phyloP scores from a whole-genome alignment of 2,888 invertebrate genomes.

The Epirrita christyi region DNA sequence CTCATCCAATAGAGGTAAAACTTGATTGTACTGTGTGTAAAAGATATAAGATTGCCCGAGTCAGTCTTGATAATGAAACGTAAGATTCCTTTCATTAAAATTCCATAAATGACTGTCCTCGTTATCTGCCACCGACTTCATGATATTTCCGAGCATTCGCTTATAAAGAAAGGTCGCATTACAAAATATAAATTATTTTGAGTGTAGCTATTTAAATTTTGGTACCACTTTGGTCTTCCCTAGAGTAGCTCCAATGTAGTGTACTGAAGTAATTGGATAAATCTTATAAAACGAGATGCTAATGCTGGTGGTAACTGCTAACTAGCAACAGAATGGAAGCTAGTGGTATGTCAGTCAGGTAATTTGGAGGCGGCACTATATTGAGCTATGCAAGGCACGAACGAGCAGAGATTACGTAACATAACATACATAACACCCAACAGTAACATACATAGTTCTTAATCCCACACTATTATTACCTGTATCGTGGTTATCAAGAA shows the following conservation, averaged over 20 bases:
- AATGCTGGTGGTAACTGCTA: slow-evolving; percentile 57
- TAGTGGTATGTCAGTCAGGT: slow-evolving; percentile 67
- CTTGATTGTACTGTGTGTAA: too few species aligned
- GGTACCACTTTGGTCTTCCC: slow-evolving; percentile 12
- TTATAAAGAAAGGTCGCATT: not conserved
- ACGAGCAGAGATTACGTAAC: slow-evolving; percentile 21
- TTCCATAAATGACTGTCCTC: not conserved
- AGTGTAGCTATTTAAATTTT: slow-evolving; percentile 15
- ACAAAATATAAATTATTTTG: slow-evolving; percentile 5
- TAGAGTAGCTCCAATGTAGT: slow-evolving; percentile 12
- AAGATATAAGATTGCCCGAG: too few species aligned
- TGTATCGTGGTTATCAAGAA: too few species aligned
- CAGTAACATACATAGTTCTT: too few species aligned
- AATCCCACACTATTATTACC: too few species aligned
- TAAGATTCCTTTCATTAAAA: not conserved
- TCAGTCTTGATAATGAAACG: not conserved
- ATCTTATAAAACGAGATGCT: slow-evolving; percentile 53
- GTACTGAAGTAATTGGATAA: slow-evolving; percentile 28
- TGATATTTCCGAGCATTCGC: not conserved
- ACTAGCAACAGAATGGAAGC: slow-evolving; percentile 64
- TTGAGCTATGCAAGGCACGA: slow-evolving; percentile 38
- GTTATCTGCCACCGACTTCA: not conserved
- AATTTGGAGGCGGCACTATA: slow-evolving; percentile 62
- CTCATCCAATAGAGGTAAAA: too few species aligned
- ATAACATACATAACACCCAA: too few species aligned